These are phyloP conservation scores for Poecilus cupreus DNA, from an alignment of 2,888 invertebrate genomes.

Conservation along the genomic window DNA sequence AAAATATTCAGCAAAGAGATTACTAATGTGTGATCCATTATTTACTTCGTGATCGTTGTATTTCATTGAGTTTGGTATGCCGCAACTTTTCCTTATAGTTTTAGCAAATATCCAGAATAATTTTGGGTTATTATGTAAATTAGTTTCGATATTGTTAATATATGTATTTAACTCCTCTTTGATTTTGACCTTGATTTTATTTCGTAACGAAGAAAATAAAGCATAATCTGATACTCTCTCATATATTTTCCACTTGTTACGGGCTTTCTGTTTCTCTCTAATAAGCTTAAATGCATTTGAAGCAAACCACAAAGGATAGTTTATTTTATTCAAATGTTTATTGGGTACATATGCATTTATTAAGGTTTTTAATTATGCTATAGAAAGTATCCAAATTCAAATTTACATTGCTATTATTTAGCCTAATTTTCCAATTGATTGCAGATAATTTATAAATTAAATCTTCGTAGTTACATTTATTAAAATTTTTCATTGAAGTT, in stretches of 20 bases:
- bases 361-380: not conserved
- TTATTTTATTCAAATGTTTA: not conserved
- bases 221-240: not conserved
- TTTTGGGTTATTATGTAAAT: not conserved
- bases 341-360: not conserved
- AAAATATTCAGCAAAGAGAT: not conserved
- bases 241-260: not conserved
- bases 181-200: not conserved
- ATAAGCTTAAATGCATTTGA: not conserved
- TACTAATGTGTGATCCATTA: not conserved
- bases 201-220: not conserved
- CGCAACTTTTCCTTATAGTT: too few species aligned
- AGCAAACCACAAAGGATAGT: not conserved
- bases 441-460: not conserved
- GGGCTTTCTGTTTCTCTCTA: not conserved
- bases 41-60: too few species aligned
- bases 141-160: not conserved
- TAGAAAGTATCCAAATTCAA: not conserved
- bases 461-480: conserved; percentile 5
- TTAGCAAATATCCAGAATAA: not conserved
- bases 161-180: not conserved
- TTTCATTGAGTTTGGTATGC: too few species aligned
- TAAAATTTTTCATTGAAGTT: not conserved
- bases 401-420: not conserved
- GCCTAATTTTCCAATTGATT: not conserved